Percentiles rank a stretch among this genome's conserved stretches.
Conservation (phyloP, 2,888 invertebrate genomes). For the Ceraclea dissimilis region DNA sequence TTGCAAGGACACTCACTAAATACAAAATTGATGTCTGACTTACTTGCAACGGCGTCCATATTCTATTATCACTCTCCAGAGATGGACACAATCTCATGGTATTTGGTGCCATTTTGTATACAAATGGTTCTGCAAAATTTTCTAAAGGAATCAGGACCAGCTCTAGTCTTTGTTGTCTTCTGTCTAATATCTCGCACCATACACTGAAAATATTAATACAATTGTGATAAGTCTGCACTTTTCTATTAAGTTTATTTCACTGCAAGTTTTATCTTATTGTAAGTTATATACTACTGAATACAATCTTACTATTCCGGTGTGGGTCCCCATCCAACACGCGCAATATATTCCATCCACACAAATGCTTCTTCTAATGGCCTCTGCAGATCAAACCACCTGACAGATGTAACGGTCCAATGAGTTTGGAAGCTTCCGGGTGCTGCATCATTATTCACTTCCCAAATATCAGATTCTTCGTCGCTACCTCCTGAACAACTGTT, state of each 20-base stretch:
- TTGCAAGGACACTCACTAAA: too few species aligned
- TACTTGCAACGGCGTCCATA: conserved; percentile 10
- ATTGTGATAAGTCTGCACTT: too few species aligned
- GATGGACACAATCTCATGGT: conserved; percentile 34
- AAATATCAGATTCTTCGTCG: conserved; percentile 6
- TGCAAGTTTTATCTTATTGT: too few species aligned
- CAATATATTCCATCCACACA: conserved; percentile 93
- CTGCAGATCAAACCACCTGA: conserved; percentile 59
- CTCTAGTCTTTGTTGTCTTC: conserved; percentile 79
- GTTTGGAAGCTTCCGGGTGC: background rate
- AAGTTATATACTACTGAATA: too few species aligned
- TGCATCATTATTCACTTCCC: conserved; percentile 10
- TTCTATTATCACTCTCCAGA: background rate
- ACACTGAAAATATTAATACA: conserved; percentile 68
- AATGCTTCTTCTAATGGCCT: conserved; percentile 74
- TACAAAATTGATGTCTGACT: background rate
- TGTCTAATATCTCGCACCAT: conserved; percentile 86
- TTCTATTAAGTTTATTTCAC: too few species aligned
- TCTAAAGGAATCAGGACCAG: conserved; percentile 73
- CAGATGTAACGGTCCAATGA: background rate
- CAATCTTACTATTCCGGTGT: conserved; percentile 57
- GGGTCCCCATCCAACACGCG: conserved; percentile 92
- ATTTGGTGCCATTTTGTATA: conserved; percentile 38
- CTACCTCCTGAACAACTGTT: conserved; percentile 3
- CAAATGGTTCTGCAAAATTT: conserved; percentile 55